Evolutionary conservation across 1,140 invertebrate genomes (phyloP), one percentile per base, ranked within the genome.

Genomic region (Drosophila tristis): DNA sequence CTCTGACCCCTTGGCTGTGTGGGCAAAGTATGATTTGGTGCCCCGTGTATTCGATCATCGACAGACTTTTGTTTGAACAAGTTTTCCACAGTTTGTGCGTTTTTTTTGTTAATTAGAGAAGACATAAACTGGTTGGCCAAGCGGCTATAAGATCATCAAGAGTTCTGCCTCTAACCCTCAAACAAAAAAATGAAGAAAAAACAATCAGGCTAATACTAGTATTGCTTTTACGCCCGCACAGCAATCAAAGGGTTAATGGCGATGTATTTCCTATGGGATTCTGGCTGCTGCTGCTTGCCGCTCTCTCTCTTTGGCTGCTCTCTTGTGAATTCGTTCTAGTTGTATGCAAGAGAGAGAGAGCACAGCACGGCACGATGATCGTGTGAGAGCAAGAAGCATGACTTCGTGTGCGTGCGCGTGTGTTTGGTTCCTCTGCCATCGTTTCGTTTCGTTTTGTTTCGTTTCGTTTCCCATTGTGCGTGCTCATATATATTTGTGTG

Each of bases 401-500:
- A 13, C 7, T 49, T 61, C 42, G 55, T 29, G 16, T 57, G 49
- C 48, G 16, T 57, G 49, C 48, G 13, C 45, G 29, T 15, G 44
- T 66, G 56, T 47, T 72, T 72, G 16, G 63, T 50, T 73, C 62
- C 48, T 63, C 42, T 76, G 59, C 60, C 15, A 39, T 45, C 55
- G 43, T 47, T 15, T 68, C 54, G 56, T 51, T 25, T 60, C 59
- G 48, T 55, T 65, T 65, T 59, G 55, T 68, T 60, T 53, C 20
- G 39, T 42, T 50, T 48, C 51, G 60, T 39, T 63, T 72, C 23
- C 61, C 81, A 82, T 86, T 89, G 84, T 89, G 85, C 86, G 85
- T 90, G 85, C 85, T 85, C 86, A 78, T 86, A 84, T 86, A 84
- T 29, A 11, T 39, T 13, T 39, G 35, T 89, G 84, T 89, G 85